Evolutionary conservation across 2,113 vertebrate species (phyloP).

Genomic region (Willisornis vidua): DNA sequence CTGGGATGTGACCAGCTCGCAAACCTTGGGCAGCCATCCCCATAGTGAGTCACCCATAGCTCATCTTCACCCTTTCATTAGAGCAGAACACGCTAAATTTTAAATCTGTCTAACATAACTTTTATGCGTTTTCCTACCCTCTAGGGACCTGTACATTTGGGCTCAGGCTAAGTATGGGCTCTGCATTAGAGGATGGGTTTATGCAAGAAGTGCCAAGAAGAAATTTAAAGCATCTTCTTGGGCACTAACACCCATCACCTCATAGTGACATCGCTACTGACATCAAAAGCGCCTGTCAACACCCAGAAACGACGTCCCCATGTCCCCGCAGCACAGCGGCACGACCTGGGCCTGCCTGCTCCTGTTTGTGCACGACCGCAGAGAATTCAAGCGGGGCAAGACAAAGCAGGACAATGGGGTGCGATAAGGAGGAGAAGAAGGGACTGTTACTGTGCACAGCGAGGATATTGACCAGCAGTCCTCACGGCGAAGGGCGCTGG

Average conservation of each 20-base stretch:
- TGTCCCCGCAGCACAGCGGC: fast-evolving
- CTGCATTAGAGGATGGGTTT: fast-evolving
- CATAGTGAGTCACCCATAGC: too few species aligned
- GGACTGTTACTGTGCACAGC: fast-evolving
- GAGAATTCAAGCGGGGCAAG: background rate
- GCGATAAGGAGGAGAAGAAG: fast-evolving
- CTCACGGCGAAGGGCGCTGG: fast-evolving
- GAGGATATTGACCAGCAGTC: too few species aligned
- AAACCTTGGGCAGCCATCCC: background rate
- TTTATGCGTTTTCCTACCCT: background rate
- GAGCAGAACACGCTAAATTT: fast-evolving
- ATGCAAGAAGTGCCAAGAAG: background rate
- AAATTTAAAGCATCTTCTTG: background rate
- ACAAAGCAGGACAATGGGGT: too few species aligned
- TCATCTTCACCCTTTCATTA: background rate
- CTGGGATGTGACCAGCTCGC: background rate
- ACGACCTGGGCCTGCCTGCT: fast-evolving
- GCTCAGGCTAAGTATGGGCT: fast-evolving
- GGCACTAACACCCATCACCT: fast-evolving
- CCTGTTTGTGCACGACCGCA: fast-evolving
- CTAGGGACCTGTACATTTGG: fast-evolving
- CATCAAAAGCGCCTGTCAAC: background rate
- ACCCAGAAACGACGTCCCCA: fast-evolving
- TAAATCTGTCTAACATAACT: background rate
- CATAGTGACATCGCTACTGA: fast-evolving